A percentile compares a stretch with the other conserved stretches of the same genome.
These are phyloP conservation scores for Panthera uncia DNA, from an alignment of 2,113 vertebrate species.

Conservation along the genomic window DNA sequence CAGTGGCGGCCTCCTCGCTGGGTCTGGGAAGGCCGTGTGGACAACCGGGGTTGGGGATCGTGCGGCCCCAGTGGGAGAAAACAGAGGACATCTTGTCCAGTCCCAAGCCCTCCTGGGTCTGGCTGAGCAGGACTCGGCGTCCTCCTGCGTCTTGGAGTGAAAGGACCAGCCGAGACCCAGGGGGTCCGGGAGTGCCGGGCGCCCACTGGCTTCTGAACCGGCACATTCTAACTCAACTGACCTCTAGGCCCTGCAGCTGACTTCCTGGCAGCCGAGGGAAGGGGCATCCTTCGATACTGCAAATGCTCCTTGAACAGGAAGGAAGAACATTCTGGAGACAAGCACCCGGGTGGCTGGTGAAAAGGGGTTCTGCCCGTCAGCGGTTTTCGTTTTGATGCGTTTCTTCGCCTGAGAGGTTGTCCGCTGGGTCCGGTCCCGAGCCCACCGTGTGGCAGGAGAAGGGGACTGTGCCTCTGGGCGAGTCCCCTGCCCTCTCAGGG, in stretches of 20 bases:
- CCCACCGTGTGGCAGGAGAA: fast-evolving
- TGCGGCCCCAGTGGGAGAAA: not conserved
- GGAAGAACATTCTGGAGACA: not conserved
- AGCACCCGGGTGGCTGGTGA: fast-evolving
- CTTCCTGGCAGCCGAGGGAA: not conserved
- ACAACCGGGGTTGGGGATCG: not conserved
- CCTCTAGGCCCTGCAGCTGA: not conserved
- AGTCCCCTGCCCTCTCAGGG: not conserved
- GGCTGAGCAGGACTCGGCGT: not conserved
- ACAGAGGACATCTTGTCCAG: no score
- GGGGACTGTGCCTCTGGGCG: not conserved
- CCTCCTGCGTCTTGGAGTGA: not conserved
- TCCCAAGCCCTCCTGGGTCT: not conserved
- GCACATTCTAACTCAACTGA: not conserved
- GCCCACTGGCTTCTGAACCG: no score
- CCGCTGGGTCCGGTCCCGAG: not conserved
- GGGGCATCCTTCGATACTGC: not conserved
- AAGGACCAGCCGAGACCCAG: fast-evolving
- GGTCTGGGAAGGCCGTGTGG: not conserved
- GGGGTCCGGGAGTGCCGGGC: fast-evolving
- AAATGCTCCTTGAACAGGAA: not conserved
- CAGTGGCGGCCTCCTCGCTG: not conserved
- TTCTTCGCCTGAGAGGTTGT: not conserved
- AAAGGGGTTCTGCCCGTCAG: not conserved
- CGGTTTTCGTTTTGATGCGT: fast-evolving